A percentile compares a stretch with the other conserved stretches of the same genome.
Conservation (phyloP, 2,888 invertebrate genomes). For the Tholera decimalis region DNA sequence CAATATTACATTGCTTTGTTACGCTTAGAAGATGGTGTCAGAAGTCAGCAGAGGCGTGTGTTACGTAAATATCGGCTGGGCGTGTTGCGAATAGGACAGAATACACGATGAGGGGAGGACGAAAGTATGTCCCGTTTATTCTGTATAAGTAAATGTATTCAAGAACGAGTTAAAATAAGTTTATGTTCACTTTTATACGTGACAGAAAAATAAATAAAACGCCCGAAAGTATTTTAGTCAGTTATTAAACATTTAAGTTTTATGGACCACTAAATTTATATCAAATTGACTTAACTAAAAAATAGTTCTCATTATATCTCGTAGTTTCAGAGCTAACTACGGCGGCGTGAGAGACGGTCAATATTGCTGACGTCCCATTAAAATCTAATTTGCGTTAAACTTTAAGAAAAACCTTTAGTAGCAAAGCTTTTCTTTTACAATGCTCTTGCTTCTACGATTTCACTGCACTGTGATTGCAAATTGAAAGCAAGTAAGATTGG, state of each 20-base stretch:
- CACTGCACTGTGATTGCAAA: constrained; percentile 52
- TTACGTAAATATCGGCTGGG: constrained; percentile 89
- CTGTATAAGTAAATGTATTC: constrained; percentile 82
- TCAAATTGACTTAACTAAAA: constrained; percentile 65
- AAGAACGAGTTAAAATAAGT: constrained; percentile 81
- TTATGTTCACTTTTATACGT: constrained; percentile 76
- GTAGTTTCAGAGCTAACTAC: constrained; percentile 61
- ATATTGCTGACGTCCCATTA: constrained; percentile 76
- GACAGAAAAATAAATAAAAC: constrained; percentile 65
- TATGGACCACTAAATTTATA: constrained; percentile 17
- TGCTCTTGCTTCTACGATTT: constrained; percentile 63
- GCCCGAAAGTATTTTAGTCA: constrained; percentile 35
- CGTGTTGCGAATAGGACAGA: constrained; percentile 89
- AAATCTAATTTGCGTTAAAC: constrained; percentile 79
- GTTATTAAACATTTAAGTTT: constrained; percentile 34
- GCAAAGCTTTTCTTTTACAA: constrained; percentile 74
- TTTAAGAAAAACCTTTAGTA: constrained; percentile 69
- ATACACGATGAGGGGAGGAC: constrained; percentile 88
- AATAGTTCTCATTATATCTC: constrained; percentile 66
- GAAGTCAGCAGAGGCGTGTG: constrained; percentile 86
- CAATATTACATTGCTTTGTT: constrained; percentile 77
- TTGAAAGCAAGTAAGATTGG: constrained; percentile 45
- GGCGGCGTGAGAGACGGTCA: constrained; percentile 67
- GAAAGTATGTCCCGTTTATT: constrained; percentile 81
- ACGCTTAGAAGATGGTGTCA: constrained; percentile 83